These are phyloP conservation scores for Ptilodon capucinus DNA, from an alignment of 2,888 invertebrate species.

Conservation along the genomic window DNA sequence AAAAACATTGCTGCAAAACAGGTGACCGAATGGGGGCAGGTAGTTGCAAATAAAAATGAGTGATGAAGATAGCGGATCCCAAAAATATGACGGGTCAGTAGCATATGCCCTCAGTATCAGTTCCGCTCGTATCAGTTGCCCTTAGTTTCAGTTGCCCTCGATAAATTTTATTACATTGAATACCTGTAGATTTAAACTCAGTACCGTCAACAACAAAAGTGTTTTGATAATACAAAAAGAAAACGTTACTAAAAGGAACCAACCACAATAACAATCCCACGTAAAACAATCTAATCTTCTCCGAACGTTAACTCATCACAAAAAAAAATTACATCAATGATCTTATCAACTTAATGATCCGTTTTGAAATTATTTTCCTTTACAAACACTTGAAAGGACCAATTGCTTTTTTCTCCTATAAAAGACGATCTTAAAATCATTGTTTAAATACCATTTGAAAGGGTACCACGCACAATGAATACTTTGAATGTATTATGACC, in stretches of 20 bases:
- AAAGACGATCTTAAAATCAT: slow-evolving; percentile 62
- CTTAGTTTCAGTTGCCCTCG: no score
- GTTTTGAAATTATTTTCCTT: slow-evolving; percentile 63
- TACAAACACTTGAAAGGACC: slow-evolving; percentile 46
- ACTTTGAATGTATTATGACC: slow-evolving; percentile 77
- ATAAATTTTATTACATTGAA: no score
- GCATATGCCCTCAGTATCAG: no score
- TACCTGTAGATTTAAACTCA: no score
- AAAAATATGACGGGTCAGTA: no score
- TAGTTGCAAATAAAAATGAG: no score
- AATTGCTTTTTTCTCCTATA: slow-evolving; percentile 50
- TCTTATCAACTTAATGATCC: slow-evolving; percentile 75
- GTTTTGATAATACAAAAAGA: not conserved
- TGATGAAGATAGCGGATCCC: no score
- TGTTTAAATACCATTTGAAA: slow-evolving; percentile 59
- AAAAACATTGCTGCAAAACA: no score
- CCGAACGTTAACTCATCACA: slow-evolving; percentile 13
- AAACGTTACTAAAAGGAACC: not conserved
- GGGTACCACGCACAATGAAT: slow-evolving; percentile 70
- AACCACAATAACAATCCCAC: slow-evolving; percentile 18
- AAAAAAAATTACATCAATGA: slow-evolving; percentile 51
- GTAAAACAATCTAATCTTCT: slow-evolving; percentile 22
- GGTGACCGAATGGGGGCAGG: no score
- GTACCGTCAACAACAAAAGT: no score
- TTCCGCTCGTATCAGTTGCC: no score